Conservation (phyloP, 2,797 vertebrate genomes). For the Bucorvus abyssinicus region DNA sequence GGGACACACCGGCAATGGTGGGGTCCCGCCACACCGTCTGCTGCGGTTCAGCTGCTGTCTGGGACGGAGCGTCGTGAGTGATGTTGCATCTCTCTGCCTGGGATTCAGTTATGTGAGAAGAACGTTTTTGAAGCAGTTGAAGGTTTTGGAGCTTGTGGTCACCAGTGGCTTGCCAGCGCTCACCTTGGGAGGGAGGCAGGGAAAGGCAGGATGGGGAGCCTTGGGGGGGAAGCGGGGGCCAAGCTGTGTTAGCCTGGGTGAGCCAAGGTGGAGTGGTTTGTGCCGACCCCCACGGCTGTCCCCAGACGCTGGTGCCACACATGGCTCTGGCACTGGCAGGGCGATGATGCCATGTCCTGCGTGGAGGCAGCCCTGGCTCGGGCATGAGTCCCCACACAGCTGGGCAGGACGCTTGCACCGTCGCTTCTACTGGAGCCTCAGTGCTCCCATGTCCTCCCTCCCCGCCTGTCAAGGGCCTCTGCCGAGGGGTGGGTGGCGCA, state of each 20-base stretch:
- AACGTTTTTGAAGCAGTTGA: not conserved
- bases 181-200: not conserved
- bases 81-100: rapidly evolving
- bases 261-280: no score
- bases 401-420: rapidly evolving
- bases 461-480: rapidly evolving
- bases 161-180: no score
- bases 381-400: rapidly evolving
- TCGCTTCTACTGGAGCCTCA: not conserved
- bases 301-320: rapidly evolving
- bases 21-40: rapidly evolving
- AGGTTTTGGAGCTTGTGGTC: not conserved
- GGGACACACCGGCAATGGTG: rapidly evolving
- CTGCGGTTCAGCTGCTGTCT: rapidly evolving
- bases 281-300: rapidly evolving
- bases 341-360: not conserved
- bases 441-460: not conserved
- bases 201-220: not conserved
- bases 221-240: no score
- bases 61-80: not conserved
- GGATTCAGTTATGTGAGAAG: not conserved
- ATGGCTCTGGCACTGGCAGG: rapidly evolving
- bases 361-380: rapidly evolving
- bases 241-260: not conserved
- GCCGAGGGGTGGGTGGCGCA: rapidly evolving